Evolutionary conservation across 2,888 invertebrate species (phyloP), one percentile per base, ranked within the genome.

Genomic region (Nezara viridula): DNA sequence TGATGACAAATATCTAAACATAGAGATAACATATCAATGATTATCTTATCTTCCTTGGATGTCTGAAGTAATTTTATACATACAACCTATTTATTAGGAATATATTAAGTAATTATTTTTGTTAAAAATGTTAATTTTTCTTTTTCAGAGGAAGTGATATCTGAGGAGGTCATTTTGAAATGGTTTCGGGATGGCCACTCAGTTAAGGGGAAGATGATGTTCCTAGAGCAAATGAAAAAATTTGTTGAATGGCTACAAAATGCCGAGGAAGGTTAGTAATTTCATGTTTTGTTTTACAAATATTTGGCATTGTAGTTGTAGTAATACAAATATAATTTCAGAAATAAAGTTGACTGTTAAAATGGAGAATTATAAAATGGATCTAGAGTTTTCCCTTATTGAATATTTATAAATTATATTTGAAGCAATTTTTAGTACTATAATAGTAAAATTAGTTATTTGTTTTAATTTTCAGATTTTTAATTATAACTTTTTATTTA

Each of bases 191-290:
- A 98, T 92, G 96, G 96, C 91, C 98, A 98, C 94, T 97, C 97
- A 91, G 94, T 95, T 92, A 99, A 98, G 94, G 99, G 99, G 92
- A 98, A 98, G 94, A 96, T 98, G 95, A 97, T 98, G 95, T 99
- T 99, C 95, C 95, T 98, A 92, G 98, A 98, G 93, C 98, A 99
- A 94, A 98, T 98, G 98, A 98, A 98, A 94, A 97, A 97, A 94
- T 98, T 99, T 93, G 95, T 98, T 89, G 98, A 99, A 94, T 99
- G 98, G 98, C 95, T 99, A 91, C 97, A 98, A 93, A 98, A 96
- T 94, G 98, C 99, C 90, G 98, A 99, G 93, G 98, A 98, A 93
- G 96, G 94, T 93, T 91, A 91, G 90, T 32, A 77, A n/a, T 86
- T 85, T 90, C 1, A 50, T 85, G 14, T 24, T 40, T 40, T 40